Base-by-base conservation (phyloP, 1,140 invertebrate genomes). In the Drosophila arawakana region DNA sequence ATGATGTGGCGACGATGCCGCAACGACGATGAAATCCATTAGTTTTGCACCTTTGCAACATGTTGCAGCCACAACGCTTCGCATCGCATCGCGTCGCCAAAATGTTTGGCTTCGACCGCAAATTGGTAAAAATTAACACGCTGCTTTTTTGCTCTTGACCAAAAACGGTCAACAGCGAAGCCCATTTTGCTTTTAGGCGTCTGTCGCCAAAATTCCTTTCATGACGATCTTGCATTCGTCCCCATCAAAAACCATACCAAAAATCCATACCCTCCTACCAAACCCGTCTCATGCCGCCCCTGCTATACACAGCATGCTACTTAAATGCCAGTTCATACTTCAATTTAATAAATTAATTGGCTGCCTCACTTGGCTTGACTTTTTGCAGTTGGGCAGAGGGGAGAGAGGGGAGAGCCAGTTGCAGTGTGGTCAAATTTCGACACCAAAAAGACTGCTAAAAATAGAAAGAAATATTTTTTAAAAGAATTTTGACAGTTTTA, bases 301-400 rank as follows among this genome's bases (percentile, higher is more conserved):
- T 37, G n/a, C 8, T 35, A 37, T 8, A 2, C 50, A 15, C 39
- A 13, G 25, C 61, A 52, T 58, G 43, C 69, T 65, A 69, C 65
- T 73, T 71, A 50, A 11, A 9, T 50, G 50, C 41, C 66, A 73
- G 58, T 59, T 83, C 85, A 91, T 91, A 89, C 90, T 86, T 91
- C 90, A 91, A 91, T 91, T 91, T 91, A 91, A 91, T 91, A 91
- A 91, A 91, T 91, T 91, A 91, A 91, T 91, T 91, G 90, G 90
- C 90, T 91, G 82, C 89, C 2, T 30, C 25, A 84, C 74, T 75
- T 85, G 68, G 80, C 66, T 61, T 72, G 44, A 46, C 67, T 61
- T 65, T 76, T 70, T 57, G 25, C 44, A 35, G 49, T 30, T 7
- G 13, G 9, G 0, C 1, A 9, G 10, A 10, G n/a, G 35, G 44